Base-by-base conservation (phyloP, 2,888 invertebrate genomes). In the Tetropium fuscum region DNA sequence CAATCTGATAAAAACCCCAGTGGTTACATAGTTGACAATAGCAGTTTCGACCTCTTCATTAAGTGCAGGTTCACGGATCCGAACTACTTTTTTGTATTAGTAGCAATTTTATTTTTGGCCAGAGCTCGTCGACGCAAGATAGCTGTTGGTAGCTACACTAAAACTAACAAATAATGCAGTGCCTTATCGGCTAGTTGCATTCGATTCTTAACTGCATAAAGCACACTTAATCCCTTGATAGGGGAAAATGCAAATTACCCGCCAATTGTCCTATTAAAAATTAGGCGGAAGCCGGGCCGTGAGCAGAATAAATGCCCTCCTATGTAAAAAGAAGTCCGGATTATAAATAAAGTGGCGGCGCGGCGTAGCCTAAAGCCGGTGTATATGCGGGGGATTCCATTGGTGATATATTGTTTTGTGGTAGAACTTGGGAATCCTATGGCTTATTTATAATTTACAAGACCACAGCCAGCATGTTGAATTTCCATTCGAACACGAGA, bases 401-500 rank as follows among this genome's bases (percentile, higher is more conserved):
- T 48, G 44, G 63, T 65, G 68, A 68, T 68, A 66, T 66, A 68
- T 57, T 55, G 65, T 64, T 63, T 57, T 68, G 65, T 60, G 68
- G 62, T 58, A 51, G 44, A 66, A 64, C 61, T 66, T 59, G 53
- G 38, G 57, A 61, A 63, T 49, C 65, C 68, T 53, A 62, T 61
- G 65, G 68, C 63, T 65, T 68, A 68, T 68, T 66, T 66, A 68
- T 68, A 68, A 68, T 68, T 68, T 63, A 68, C 55, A 66, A 62
- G 63, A 55, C 45, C 64, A 36, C 40, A 25, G 51, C 51, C 15
- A 44, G 25, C 44, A 44, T 25, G 44, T 30, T 44, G 27, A 15
- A 43, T 43, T 43, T 43, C 43, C 43, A 20, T 41, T 41, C 41
- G 20, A 43, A 43, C 41, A 43, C 22, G 8, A 7, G 22, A 13